phyloP scores from a whole-genome alignment of 2,113 vertebrate species.

The Salminus brasiliensis region DNA sequence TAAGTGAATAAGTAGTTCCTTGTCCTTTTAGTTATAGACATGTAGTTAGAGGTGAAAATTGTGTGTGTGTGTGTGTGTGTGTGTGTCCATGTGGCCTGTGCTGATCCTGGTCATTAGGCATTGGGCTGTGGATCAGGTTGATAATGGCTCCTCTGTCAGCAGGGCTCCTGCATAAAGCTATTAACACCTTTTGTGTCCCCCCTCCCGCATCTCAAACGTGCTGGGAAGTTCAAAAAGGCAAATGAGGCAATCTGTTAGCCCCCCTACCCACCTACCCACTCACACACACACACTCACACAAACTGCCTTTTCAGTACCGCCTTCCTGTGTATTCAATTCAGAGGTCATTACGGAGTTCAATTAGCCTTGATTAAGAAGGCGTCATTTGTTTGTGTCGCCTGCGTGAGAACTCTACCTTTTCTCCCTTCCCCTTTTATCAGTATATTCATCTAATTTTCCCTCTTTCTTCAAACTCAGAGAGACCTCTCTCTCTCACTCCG shows the following conservation, averaged over 20 bases:
- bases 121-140: constrained; percentile 85
- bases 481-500: not conserved
- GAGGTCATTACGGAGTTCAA: constrained; percentile 56
- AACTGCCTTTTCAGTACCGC: constrained; percentile 19
- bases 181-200: constrained; percentile 98
- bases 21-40: no score
- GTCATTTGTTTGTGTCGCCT: constrained; percentile 63
- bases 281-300: constrained; percentile 62
- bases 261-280: constrained; percentile 61
- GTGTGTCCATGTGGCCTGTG: constrained; percentile 59
- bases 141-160: constrained; percentile 94
- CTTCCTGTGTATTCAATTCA: constrained; percentile 39
- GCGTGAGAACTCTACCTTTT: constrained; percentile 15
- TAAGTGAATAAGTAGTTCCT: no score
- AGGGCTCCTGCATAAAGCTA: constrained; percentile 89
- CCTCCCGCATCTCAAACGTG: constrained; percentile 83
- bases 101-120: constrained; percentile 92
- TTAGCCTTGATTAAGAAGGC: constrained; percentile 75
- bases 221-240: constrained; percentile 86
- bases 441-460: not conserved
- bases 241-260: constrained; percentile 82
- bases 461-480: not conserved
- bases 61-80: constrained; percentile 6
- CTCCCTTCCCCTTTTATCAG: constrained; percentile 1
- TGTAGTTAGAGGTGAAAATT: not conserved